Conservation (phyloP, 1,140 invertebrate genomes). For the Calliphora vicina region DNA sequence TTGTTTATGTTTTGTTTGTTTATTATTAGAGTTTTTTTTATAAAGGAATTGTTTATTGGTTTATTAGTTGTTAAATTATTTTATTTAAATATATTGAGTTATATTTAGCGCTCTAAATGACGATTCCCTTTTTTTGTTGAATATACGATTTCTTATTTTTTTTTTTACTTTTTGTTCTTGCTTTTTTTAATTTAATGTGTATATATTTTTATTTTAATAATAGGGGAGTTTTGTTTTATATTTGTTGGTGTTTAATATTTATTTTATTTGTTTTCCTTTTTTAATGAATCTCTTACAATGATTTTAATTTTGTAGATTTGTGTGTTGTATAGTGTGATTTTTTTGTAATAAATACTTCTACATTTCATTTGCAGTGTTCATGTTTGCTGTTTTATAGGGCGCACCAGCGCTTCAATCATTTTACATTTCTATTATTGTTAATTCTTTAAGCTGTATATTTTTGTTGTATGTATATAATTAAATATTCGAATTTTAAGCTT, state of each 20-base stretch:
- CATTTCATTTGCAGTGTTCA: background rate
- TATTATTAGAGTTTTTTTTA: background rate
- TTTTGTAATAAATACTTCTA: background rate
- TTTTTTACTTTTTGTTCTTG: background rate
- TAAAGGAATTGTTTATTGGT: background rate
- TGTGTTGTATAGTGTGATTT: background rate
- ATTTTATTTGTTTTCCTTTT: background rate
- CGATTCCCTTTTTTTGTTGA: background rate
- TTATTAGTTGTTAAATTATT: conserved; percentile 9
- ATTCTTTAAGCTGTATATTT: background rate
- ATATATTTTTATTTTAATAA: background rate
- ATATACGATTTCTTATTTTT: background rate
- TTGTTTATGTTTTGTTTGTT: background rate
- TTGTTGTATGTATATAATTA: background rate
- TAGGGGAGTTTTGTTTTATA: background rate
- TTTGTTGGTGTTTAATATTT: background rate
- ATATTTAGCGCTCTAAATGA: background rate
- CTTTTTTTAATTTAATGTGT: background rate
- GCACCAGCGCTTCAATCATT: background rate
- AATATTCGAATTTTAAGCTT: conserved; percentile 61
- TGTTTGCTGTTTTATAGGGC: conserved; percentile 1
- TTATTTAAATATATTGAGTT: background rate
- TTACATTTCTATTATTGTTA: background rate
- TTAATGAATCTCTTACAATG: conserved; percentile 4
- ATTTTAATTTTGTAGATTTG: conserved; percentile 3